Conservation (phyloP, 2,797 vertebrate species). For the Clangula hyemalis region DNA sequence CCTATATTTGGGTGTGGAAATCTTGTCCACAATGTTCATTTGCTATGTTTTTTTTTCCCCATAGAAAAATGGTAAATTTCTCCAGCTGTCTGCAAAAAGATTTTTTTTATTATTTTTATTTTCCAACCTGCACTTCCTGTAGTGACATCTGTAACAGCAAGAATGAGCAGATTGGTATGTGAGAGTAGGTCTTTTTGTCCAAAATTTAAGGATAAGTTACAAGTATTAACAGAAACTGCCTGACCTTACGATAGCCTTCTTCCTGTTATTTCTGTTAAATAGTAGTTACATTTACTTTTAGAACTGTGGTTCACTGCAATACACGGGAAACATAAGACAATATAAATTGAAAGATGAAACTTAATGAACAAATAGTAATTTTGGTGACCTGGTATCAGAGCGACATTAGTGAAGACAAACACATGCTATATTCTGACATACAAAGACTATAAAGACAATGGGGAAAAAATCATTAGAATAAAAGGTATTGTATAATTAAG, state of each 20-base stretch:
- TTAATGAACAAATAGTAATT: neutral
- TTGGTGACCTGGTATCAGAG: neutral
- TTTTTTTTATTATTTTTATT: neutral
- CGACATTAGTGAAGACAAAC: neutral
- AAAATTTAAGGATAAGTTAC: neutral
- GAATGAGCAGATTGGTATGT: neutral
- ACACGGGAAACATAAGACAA: neutral
- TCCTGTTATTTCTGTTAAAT: neutral
- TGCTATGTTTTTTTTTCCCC: neutral
- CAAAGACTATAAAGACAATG: neutral
- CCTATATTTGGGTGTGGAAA: neutral
- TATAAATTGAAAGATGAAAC: neutral
- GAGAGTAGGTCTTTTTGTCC: neutral
- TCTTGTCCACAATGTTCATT: neutral
- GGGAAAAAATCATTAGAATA: neutral
- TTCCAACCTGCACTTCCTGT: neutral
- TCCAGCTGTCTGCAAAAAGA: neutral
- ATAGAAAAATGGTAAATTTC: neutral
- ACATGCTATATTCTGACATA: neutral
- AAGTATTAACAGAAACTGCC: neutral
- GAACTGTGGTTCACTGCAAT: neutral
- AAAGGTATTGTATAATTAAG: neutral
- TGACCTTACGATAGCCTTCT: neutral
- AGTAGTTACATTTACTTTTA: neutral
- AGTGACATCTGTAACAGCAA: no score